Conservation (phyloP, 2,113 vertebrate species). For the Plectropomus leopardus region DNA sequence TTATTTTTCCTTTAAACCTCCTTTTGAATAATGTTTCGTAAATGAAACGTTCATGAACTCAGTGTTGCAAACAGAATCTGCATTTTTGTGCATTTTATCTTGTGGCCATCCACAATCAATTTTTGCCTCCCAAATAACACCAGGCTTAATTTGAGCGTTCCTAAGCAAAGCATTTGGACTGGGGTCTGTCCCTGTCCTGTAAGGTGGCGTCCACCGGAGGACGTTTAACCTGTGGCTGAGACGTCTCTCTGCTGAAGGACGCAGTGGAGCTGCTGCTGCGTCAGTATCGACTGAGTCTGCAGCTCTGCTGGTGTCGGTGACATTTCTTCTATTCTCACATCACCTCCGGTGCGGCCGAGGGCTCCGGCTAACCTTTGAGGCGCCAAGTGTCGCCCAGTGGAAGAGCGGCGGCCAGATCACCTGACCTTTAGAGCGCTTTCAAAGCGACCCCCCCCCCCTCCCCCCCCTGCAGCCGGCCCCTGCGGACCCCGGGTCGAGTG, state of each 20-base stretch:
- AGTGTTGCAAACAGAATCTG: too few relatives aligned
- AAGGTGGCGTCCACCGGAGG: background rate
- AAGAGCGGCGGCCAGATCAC: constrained; percentile 51
- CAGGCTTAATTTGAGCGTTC: too few relatives aligned
- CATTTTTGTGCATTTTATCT: too few relatives aligned
- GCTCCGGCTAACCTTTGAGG: constrained; percentile 76
- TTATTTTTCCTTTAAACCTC: too few relatives aligned
- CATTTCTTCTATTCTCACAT: constrained; percentile 70
- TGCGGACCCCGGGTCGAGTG: constrained; percentile 18
- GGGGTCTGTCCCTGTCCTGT: background rate
- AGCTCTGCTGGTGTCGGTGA: constrained; percentile 61
- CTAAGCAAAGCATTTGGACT: too few relatives aligned
- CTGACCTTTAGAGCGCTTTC: constrained; percentile 75
- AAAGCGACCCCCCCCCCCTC: background rate
- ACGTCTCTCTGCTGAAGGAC: constrained; percentile 30
- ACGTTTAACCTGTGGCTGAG: constrained; percentile 19
- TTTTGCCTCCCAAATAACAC: too few relatives aligned
- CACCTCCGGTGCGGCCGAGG: constrained; percentile 59
- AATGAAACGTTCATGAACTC: too few relatives aligned
- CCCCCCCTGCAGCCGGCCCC: constrained; percentile 4
- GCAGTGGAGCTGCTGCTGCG: constrained; percentile 41
- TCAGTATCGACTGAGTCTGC: constrained; percentile 70
- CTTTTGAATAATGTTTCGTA: too few relatives aligned
- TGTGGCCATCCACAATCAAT: too few relatives aligned
- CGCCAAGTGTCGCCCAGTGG: constrained; percentile 53